Base-by-base conservation (phyloP, 1,140 invertebrate genomes). In the Thereuonema tuberculata region DNA sequence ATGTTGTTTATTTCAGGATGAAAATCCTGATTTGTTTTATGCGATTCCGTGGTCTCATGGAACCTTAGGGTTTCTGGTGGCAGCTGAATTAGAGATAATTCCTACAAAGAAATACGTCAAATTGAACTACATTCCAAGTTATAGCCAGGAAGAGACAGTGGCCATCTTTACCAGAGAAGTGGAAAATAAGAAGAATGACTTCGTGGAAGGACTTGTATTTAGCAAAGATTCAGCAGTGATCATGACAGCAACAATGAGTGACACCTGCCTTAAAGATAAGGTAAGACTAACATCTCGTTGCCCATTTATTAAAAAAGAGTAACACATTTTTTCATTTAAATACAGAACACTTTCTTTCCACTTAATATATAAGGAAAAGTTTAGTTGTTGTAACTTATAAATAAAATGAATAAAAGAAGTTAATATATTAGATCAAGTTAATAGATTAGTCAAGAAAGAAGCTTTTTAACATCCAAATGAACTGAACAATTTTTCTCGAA, bases 41-140 rank as follows among this genome's bases (percentile, higher is more conserved):
- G 75, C 84, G 2, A 75, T 89, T 2, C 87, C 87, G 0, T 89
- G 87, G 87, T 89, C 86, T 0, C 86, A 92, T 72, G 88, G 88
- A 12, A 90, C 87, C 2, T 72, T 91, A 9, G 87, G 87, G n/a
- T 87, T 92, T 67, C 72, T 91, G 3, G 85, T 86, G 0, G 81
- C 86, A 1, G 86, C 83, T 1, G 83, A 86, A 66, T 81, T 92
- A 23, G 76, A 79, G 69, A 81, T 91, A 47, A 77, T 89, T 59
- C 86, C 87, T 12, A 82, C 84, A 17, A 74, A 78, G 59, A 76
- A 75, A 65, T 81, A 72, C 66, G 69, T 77, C 1, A 64, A 67
- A 63, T 67, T 92, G 17, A 77, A 83, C 46, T 91, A 92, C 71
- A 71, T 77, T 14, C 82, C 85, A 0, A 76, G 81, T n/a, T 71